A percentile compares a stretch with the other conserved stretches of the same genome.
phyloP scores from a whole-genome alignment of 1,140 invertebrate species.

The Musca domestica region DNA sequence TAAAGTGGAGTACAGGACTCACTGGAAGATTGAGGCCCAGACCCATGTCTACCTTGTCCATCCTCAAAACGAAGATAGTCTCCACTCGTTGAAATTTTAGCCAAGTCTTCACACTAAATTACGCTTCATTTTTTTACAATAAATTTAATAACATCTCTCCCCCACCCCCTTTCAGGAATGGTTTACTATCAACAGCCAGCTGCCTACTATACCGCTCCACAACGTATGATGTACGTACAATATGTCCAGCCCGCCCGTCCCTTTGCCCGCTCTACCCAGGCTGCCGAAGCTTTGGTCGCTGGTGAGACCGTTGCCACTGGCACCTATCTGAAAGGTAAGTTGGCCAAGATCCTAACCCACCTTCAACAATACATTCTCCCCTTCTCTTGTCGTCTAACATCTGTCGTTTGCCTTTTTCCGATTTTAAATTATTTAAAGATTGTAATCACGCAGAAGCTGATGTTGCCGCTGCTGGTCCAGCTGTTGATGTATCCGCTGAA shows the following conservation, averaged over 20 bases:
- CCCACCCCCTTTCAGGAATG: conserved; percentile 39
- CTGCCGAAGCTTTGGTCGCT: conserved; percentile 46
- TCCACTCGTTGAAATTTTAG: too few relatives aligned
- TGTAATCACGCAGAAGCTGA: conserved; percentile 50
- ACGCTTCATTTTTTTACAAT: too few relatives aligned
- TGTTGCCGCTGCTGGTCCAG: conserved; percentile 27
- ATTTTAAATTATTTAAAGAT: conserved; percentile 39
- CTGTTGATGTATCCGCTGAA: conserved; percentile 33
- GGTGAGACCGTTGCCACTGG: conserved; percentile 50
- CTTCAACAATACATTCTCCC: conserved; percentile 12
- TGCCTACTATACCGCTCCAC: conserved; percentile 42
- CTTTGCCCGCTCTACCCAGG: conserved; percentile 45
- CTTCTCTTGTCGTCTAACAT: conserved; percentile 28
- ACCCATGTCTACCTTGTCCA: too few relatives aligned
- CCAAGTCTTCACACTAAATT: too few relatives aligned
- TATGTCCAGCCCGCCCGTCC: conserved; percentile 47
- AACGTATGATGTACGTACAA: conserved; percentile 52
- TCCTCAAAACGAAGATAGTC: too few relatives aligned
- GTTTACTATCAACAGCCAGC: conserved; percentile 48
- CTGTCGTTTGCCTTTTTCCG: not conserved
- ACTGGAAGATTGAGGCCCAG: too few relatives aligned
- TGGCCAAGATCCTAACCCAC: not conserved
- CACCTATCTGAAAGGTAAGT: conserved; percentile 50
- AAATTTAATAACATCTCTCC: too few relatives aligned
- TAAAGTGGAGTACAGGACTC: too few relatives aligned